Conservation (phyloP, 37 sponge, comb jelly and placozoan genomes). For the Theonella swinhoei region DNA sequence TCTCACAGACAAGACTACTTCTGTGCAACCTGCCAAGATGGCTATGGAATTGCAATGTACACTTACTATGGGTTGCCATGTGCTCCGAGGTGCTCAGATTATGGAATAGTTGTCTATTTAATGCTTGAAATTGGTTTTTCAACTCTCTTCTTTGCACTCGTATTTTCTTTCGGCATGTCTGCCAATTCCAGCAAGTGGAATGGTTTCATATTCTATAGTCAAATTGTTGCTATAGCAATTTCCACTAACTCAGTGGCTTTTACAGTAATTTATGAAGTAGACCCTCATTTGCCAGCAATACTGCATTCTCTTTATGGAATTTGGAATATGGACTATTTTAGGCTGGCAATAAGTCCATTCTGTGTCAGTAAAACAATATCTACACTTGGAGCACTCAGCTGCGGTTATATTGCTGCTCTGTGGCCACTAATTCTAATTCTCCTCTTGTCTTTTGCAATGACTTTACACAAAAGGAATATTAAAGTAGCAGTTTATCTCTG, state of each 20-base stretch:
- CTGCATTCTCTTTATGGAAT: not conserved
- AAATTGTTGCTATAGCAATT: not conserved
- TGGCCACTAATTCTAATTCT: not conserved
- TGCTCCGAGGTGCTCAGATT: not conserved
- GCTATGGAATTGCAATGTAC: not conserved
- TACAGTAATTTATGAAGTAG: not conserved
- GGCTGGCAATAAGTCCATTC: not conserved
- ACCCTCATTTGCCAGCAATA: not conserved
- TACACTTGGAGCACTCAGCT: not conserved
- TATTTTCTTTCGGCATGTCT: not conserved
- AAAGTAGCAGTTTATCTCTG: not conserved
- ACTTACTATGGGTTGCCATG: not conserved
- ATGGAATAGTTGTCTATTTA: not conserved
- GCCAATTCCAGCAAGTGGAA: not conserved
- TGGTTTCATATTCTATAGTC: not conserved
- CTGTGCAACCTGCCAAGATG: not conserved
- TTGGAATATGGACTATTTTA: not conserved
- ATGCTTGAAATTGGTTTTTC: not conserved
- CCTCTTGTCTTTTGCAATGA: not conserved
- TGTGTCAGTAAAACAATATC: not conserved
- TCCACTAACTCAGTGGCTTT: not conserved
- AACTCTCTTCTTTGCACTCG: not conserved
- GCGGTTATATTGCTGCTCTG: not conserved
- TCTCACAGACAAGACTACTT: not conserved
- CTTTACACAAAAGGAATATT: not conserved